Evolutionary conservation across 2,888 invertebrate genomes (phyloP), one percentile per base, ranked within the genome.

Genomic region (Cryptosula pallasiana): DNA sequence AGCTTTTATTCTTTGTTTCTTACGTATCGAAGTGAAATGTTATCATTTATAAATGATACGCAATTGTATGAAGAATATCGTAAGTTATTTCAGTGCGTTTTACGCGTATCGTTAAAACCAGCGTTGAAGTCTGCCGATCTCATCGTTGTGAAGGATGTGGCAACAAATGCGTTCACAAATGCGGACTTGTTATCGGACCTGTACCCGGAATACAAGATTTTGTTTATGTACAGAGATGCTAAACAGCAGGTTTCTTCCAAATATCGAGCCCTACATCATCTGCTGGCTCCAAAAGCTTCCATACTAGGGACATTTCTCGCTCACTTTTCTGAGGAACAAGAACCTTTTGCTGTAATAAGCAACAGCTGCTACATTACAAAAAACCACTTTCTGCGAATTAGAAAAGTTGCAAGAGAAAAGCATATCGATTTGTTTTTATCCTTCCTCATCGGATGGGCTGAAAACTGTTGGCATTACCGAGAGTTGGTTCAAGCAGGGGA

Each of bases 211-310:
- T 55, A 23, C 23, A 55, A 23, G n/a, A 55, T 5, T n/a, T 5
- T 55, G 25, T 55, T 55, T 25, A 55, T 55, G 55, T 55, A 55
- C 55, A 55, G 55, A 55, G 55, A 55, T 23, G 23, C 23, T 5
- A 55, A n/a, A n/a, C 23, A n/a, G n/a, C 55, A 55, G n/a, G 55
- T 55, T 55, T 16, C 55, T 3, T 55, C 55, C 16, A 5, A 23
- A 25, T 55, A 55, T 25, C 16, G 25, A n/a, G 5, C 55, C 5
- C 3, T n/a, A 13, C 3, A 20, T 5, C 23, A 25, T 5, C 23
- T 55, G 5, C 3, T 23, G 16, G 25, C 25, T 23, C 55, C 16
- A 55, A 55, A 25, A 55, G 55, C 3, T 3, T 5, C 23, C 3
- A 55, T 25, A 3, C 23, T 23, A 13, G 9, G 5, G 5, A 20